Base-by-base conservation (phyloP, 2,797 vertebrate genomes). In the Periparus ater region DNA sequence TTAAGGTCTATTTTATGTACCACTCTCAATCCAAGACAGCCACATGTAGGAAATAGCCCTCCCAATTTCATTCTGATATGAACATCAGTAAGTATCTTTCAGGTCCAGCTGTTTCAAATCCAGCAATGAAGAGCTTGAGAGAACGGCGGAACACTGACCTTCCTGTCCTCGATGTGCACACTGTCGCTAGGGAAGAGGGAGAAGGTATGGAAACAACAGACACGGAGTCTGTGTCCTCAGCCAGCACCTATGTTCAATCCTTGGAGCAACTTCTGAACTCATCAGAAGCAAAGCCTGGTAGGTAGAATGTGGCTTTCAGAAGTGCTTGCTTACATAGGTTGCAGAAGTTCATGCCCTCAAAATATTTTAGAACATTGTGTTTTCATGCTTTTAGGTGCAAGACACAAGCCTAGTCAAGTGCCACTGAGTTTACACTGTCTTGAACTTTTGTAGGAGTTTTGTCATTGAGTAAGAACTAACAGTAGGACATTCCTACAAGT, bases 181-280 rank as follows among this genome's bases (percentile, higher is more conserved):
- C 98, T 42, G 97, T 98, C 87, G 98, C 98, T 50, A 98, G 99
- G 73, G 99, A 99, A 88, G 99, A 99, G 74, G 99, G 99, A 2
- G 99, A 99, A 90, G 99, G 99, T 13, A 99, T 99, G 99, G 99
- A 99, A 96, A 99, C 98, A n/a, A 98, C 98, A 0, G 99, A 99
- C 92, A 98, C 97, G 0, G 99, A 99, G 89, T 98, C 98, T 18
- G 95, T 98, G 13, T 99, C 99, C 55, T 98, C 98, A 16, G 68
- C 98, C 38, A 96, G 96, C 48, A 98, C 98, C 22, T 96, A 98
- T 1, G 83, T 98, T 19, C 98, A 98, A 12, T 99, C 99, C 40
- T 96, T 99, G 93, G 99, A 99, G 93, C 99, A 99, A 86, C 99
- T 99, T 36, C 99, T 99, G 73, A 98, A 96, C 61, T 98, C 98